These are phyloP conservation scores for Adelges cooleyi DNA, from an alignment of 1,140 invertebrate genomes.

Conservation along the genomic window DNA sequence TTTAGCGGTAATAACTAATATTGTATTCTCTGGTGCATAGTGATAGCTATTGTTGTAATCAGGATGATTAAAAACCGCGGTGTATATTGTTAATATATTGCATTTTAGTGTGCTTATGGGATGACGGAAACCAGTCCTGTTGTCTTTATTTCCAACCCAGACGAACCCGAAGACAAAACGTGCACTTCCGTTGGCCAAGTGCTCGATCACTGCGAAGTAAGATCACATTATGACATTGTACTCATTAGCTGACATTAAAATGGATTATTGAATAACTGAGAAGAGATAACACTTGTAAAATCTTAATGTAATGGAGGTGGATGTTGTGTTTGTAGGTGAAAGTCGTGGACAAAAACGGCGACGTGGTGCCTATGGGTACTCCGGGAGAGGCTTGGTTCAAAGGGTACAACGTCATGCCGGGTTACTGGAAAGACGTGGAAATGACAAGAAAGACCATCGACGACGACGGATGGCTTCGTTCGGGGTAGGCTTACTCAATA, in stretches of 20 bases:
- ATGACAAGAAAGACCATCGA: conserved; percentile 65
- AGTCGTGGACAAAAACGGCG: conserved; percentile 58
- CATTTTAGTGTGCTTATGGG: conserved; percentile 66
- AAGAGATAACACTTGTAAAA: too few relatives aligned
- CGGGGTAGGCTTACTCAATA: too few relatives aligned
- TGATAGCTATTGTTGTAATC: not conserved
- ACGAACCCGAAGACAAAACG: conserved; percentile 53
- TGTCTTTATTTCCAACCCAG: conserved; percentile 48
- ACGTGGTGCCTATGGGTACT: conserved; percentile 58
- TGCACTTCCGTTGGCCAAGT: conserved; percentile 66
- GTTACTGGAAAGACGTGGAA: conserved; percentile 74
- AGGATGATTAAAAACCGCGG: not conserved
- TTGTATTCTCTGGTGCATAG: not conserved
- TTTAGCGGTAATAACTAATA: too few relatives aligned
- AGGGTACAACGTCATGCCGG: conserved; percentile 69
- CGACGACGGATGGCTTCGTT: conserved; percentile 70
- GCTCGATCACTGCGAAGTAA: conserved; percentile 63
- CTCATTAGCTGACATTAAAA: too few relatives aligned
- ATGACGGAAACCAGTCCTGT: conserved; percentile 76
- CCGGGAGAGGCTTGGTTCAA: conserved; percentile 73
- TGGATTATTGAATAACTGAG: too few relatives aligned
- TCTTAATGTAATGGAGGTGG: too few relatives aligned
- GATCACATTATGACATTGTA: too few relatives aligned
- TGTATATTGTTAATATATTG: conserved; percentile 33
- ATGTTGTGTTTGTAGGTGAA: conserved; percentile 42